A percentile compares a stretch with the other conserved stretches of the same genome.
Evolutionary conservation across 2,113 vertebrate species (phyloP).

Genomic region (Epinephelus lanceolatus): DNA sequence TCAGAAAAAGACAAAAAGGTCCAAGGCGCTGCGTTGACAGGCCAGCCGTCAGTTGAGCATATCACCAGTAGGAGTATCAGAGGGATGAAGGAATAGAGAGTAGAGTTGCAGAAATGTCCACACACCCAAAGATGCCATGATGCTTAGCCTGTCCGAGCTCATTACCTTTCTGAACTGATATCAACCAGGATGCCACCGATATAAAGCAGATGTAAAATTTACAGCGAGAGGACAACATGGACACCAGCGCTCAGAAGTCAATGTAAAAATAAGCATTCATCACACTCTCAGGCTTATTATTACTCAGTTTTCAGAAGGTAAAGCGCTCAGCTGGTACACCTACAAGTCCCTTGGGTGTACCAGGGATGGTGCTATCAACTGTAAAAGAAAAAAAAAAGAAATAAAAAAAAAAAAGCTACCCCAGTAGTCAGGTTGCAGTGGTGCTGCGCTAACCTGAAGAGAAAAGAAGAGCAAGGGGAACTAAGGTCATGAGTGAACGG

Average conservation of each 20-base stretch:
- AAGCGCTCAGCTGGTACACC: not conserved
- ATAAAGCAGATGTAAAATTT: not conserved
- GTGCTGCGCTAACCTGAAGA: slow-evolving; percentile 45
- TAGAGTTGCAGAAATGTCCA: slow-evolving; percentile 12
- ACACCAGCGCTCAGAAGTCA: slow-evolving; percentile 21
- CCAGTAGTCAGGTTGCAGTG: not conserved
- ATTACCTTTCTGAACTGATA: slow-evolving; percentile 1
- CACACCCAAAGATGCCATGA: slow-evolving; percentile 19
- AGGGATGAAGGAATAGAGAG: slow-evolving; percentile 17
- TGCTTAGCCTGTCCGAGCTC: not conserved
- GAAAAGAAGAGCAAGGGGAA: slow-evolving; percentile 28
- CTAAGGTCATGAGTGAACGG: slow-evolving; percentile 29
- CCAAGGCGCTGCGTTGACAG: slow-evolving; percentile 13
- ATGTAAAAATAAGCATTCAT: slow-evolving; percentile 21
- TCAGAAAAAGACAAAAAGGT: not conserved
- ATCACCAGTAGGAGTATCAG: slow-evolving; percentile 20
- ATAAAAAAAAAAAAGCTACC: slow-evolving; percentile 22
- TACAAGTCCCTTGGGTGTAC: slow-evolving; percentile 12
- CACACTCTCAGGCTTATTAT: not conserved
- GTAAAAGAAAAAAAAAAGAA: slow-evolving; percentile 21
- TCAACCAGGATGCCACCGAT: not conserved
- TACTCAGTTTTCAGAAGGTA: slow-evolving; percentile 2
- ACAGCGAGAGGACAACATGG: slow-evolving; percentile 18
- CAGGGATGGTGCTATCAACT: slow-evolving; percentile 59
- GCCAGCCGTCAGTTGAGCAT: slow-evolving; percentile 8